These are phyloP conservation scores for Lepidurus packardi DNA, from an alignment of 1,140 invertebrate genomes.

Conservation along the genomic window DNA sequence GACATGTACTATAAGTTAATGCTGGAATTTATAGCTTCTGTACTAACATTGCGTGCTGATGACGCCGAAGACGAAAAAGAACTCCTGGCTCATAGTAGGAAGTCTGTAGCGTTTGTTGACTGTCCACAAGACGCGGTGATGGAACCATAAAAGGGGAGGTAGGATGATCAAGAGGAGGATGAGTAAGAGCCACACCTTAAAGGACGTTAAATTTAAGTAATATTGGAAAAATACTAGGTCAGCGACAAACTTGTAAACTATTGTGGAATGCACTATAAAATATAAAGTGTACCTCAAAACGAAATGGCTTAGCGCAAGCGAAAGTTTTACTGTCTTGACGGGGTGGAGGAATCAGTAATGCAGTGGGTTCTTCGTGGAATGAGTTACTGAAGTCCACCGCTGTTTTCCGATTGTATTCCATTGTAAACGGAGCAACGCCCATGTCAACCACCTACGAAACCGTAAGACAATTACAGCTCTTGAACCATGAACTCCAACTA, in stretches of 20 bases:
- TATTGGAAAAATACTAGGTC: conserved; percentile 32
- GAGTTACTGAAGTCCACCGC: conserved; percentile 47
- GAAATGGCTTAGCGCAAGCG: conserved; percentile 41
- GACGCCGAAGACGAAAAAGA: conserved; percentile 25
- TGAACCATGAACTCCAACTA: background rate
- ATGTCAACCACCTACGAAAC: conserved; percentile 43
- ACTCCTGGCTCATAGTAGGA: conserved; percentile 27
- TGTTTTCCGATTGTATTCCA: conserved; percentile 44
- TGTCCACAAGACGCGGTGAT: conserved; percentile 27
- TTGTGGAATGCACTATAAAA: background rate
- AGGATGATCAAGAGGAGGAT: conserved; percentile 30
- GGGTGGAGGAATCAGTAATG: conserved; percentile 42
- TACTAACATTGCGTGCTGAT: conserved; percentile 32
- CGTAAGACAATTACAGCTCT: background rate
- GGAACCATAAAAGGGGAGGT: conserved; percentile 33
- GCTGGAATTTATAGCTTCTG: no score
- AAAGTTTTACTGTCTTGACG: conserved; percentile 39
- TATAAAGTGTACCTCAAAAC: conserved; percentile 36
- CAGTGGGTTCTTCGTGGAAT: conserved; percentile 43
- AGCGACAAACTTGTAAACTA: background rate
- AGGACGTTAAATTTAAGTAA: background rate
- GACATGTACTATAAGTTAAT: no score
- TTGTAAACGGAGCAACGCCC: conserved; percentile 46
- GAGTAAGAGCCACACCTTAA: conserved; percentile 36
- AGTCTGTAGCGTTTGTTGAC: conserved; percentile 32